These are phyloP conservation scores for Oasisia sp. DNA, from an alignment of 2,888 invertebrate species.

Conservation along the genomic window DNA sequence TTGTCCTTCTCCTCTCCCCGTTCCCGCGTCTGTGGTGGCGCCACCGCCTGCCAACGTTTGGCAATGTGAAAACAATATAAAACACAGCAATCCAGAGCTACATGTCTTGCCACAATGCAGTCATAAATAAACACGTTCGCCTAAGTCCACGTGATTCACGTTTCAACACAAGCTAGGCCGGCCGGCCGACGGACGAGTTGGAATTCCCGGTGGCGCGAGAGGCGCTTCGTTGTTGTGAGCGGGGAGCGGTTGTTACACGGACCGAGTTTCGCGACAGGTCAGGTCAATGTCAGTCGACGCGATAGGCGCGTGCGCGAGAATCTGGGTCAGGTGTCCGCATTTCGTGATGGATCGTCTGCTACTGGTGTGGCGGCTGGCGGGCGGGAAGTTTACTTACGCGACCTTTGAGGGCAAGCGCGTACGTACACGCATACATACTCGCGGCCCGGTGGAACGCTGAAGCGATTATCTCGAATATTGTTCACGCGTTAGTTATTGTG, in stretches of 20 bases:
- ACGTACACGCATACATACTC: not conserved
- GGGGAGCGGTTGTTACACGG: not conserved
- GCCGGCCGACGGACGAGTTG: not conserved
- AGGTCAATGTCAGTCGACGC: not conserved
- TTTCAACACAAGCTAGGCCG: not conserved
- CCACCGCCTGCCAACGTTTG: no score
- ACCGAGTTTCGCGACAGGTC: conserved; percentile 17
- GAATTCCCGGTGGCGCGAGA: not conserved
- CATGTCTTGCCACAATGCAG: no score
- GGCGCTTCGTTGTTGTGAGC: not conserved
- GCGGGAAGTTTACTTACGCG: not conserved
- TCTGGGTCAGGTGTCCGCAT: not conserved
- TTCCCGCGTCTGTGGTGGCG: no score
- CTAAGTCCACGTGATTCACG: not conserved
- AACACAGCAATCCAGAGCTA: no score
- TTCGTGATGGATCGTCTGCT: not conserved
- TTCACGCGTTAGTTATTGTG: not conserved
- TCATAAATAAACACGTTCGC: not conserved
- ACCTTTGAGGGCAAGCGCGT: not conserved
- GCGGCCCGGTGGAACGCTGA: not conserved
- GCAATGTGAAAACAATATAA: no score
- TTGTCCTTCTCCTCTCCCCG: no score
- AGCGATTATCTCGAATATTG: not conserved
- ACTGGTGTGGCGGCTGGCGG: not conserved
- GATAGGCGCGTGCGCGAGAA: not conserved